A percentile compares a stretch with the other conserved stretches of the same genome.
These are phyloP conservation scores for Erethizon dorsatum DNA, from an alignment of 2,797 vertebrate genomes.

Conservation along the genomic window DNA sequence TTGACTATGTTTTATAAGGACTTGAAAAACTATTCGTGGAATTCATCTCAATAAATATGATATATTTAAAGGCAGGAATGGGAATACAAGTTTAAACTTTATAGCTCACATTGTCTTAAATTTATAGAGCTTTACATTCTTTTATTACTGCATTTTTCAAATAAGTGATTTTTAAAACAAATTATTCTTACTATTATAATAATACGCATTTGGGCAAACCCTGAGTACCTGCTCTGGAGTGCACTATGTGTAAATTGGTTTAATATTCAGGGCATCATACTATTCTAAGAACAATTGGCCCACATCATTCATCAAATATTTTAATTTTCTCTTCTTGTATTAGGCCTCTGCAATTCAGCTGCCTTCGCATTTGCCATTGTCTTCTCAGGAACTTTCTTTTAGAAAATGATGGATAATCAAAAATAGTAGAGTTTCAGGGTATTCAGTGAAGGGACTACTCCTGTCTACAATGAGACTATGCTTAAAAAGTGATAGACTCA, in stretches of 20 bases:
- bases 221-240: neutral
- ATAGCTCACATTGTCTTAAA: constrained; percentile 23
- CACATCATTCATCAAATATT: neutral
- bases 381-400: neutral
- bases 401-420: neutral
- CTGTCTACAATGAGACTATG: neutral
- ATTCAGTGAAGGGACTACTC: neutral
- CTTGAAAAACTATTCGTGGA: constrained; percentile 50
- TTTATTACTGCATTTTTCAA: constrained; percentile 32
- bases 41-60: constrained; percentile 52
- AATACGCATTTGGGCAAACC: constrained; percentile 17
- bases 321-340: constrained; percentile 16
- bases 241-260: neutral
- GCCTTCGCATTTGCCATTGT: neutral
- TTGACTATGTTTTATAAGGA: constrained; percentile 29
- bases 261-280: neutral
- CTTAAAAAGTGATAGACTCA: neutral
- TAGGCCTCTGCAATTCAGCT: neutral
- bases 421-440: neutral
- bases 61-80: constrained; percentile 20
- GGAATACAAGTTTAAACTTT: constrained; percentile 49
- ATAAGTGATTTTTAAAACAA: constrained; percentile 14
- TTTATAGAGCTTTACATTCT: constrained; percentile 28
- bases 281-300: neutral
- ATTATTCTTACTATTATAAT: constrained; percentile 24